A percentile compares a stretch with the other conserved stretches of the same genome.
Evolutionary conservation across 2,888 invertebrate genomes (phyloP).

Genomic region (Phyto melanocephala): DNA sequence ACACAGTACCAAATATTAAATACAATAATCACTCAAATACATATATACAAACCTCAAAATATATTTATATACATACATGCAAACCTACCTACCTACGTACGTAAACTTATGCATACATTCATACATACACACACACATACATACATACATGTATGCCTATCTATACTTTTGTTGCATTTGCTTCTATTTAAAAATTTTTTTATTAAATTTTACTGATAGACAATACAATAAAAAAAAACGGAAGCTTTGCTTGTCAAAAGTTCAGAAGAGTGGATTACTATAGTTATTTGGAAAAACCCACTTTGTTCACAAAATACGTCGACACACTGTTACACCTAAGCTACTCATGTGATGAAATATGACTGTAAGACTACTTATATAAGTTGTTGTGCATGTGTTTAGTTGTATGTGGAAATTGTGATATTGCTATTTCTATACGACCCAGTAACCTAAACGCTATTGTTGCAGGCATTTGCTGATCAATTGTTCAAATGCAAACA

Average conservation of each 20-base stretch:
- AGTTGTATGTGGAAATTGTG: conserved; percentile 17
- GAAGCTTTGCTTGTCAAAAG: conserved; percentile 8
- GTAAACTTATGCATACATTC: neutral
- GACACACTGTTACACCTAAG: neutral
- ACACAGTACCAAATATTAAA: too few species aligned
- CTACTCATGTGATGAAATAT: neutral
- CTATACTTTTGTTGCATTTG: neutral
- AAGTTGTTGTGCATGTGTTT: neutral
- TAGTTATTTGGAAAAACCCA: too few species aligned
- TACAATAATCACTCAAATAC: too few species aligned
- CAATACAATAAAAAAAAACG: neutral
- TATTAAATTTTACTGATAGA: neutral
- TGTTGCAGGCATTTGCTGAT: conserved; percentile 50
- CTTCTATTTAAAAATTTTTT: neutral
- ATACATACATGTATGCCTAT: neutral
- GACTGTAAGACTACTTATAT: too few species aligned
- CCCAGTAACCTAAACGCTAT: conserved; percentile 52
- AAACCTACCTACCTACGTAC: neutral
- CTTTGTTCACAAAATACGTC: too few species aligned
- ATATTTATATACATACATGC: neutral
- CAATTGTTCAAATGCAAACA: conserved; percentile 28
- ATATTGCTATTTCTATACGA: conserved; percentile 4
- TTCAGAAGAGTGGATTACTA: neutral
- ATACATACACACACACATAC: neutral
- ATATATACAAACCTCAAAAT: too few species aligned